Evolutionary conservation across 2,113 vertebrate genomes (phyloP), one percentile per base, ranked within the genome.

Genomic region (Vicugna pacos): DNA sequence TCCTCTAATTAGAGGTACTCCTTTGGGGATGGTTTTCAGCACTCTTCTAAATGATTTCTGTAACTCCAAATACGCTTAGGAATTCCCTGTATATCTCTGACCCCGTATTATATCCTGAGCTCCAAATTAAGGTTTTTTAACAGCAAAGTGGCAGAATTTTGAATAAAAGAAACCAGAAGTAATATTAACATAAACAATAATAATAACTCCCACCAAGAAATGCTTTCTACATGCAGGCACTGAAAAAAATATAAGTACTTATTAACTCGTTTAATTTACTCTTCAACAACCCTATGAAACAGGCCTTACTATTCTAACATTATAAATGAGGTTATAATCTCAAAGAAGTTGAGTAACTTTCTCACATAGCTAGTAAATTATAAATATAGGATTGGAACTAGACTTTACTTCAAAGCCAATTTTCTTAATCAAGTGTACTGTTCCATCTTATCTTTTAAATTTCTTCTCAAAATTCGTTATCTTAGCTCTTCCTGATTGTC

Each of bases 401-500:
- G 35, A 60, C 62, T 93, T 95, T 28, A 86, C 17, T 54, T 86
- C 42, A 95, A 89, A 84, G 48, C 13, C 60, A 82, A 48, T 46
- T 95, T 90, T 72, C 17, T 58, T 89, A 87, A 87, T 46, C 14
- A 94, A 85, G 30, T n/a, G 17, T 32, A 89, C 0, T 85, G 10
- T 62, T 79, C 82, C 56, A 80, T 70, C 38, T 81, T 79, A 85
- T 65, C 13, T 67, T 94, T 88, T 89, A 35, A 65, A 64, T 60
- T 80, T 82, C 73, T 89, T 35, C 56, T 89, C 64, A 92, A 95
- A 95, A 64, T 83, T 81, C n/a, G 48, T 73, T 72, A 4, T 93
- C 69, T 87, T 65, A 93, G 22, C 28, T 84, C 28, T 48, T 89
- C 8, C 46, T 84, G 14, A 76, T 20, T 83, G 85, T 88, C 50